Base-by-base conservation (phyloP, 1,140 invertebrate genomes). In the Wasmannia auropunctata region DNA sequence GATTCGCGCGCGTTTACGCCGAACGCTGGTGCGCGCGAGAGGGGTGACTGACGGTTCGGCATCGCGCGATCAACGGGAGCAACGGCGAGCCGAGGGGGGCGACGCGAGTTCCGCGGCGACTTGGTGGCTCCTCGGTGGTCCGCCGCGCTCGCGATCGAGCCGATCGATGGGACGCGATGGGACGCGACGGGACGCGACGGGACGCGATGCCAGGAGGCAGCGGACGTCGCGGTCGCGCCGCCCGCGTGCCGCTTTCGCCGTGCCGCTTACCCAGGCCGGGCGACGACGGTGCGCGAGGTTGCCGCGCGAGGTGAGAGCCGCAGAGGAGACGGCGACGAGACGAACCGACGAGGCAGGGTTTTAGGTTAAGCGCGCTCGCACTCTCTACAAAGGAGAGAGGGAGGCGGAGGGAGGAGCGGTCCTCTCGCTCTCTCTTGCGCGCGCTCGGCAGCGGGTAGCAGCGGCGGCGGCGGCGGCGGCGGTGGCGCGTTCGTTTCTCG, bases 331-430 rank as follows among this genome's bases (percentile, higher is more conserved):
- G 63, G 54, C 4, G 40, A 72, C 65, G 51, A 40, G 62, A 63
- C 37, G 34, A 2, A 28, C 72, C 60, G 62, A 65, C 19, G 31
- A 25, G 34, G 11, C 49, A 67, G 76, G 28, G 7, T 83, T 83
- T 83, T 83, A 83, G 79, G 79, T 83, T 83, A 83, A 83, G 79
- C 67, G 79, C 69, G 25, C 25, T 74, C 51, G 67, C 51, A 56
- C 79, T 81, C 46, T 54, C 16, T 31, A 46, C n/a, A 14, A 28
- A 19, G 37, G 77, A 63, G 46, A 72, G 49, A 72, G 46, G 70
- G 65, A 43, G 65, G 37, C n/a, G 11, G 34, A 16, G 54, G 46
- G 31, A 70, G 34, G 19, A 69, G 25, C 79, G 65, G 63, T 43
- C 28, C 49, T 79, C 60, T 86, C 77, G 46, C 58, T 77, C 46